Conservation (phyloP, 2,888 invertebrate species). For the Gonocerus acuteangulatus region DNA sequence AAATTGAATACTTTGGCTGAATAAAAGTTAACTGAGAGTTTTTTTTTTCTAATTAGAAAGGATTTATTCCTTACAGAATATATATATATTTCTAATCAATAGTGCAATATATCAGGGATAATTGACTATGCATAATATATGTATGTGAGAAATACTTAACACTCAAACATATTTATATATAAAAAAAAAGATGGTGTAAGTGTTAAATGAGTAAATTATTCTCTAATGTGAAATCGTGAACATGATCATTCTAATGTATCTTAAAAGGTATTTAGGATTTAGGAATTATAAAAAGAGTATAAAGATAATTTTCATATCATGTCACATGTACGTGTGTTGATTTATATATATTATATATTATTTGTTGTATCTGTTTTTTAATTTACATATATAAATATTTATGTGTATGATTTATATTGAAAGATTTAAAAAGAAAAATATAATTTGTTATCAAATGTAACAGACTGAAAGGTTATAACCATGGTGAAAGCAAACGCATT, state of each 20-base stretch:
- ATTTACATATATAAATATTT: conserved; percentile 11
- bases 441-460: conserved; percentile 26
- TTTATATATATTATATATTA: conserved; percentile 25
- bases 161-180: not conserved
- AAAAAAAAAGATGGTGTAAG: not conserved
- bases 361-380: conserved; percentile 22
- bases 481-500: conserved; percentile 15
- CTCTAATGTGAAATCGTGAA: not conserved
- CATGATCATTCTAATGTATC: conserved; percentile 14
- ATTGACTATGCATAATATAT: not conserved
- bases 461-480: conserved; percentile 19
- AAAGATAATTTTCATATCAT: conserved; percentile 18
- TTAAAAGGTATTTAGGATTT: conserved; percentile 10
- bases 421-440: conserved; percentile 7
- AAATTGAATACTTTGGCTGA: conserved; percentile 23
- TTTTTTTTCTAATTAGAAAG: not conserved
- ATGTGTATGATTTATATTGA: conserved; percentile 24
- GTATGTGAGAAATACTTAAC: not conserved
- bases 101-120: conserved; percentile 16
- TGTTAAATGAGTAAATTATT: not conserved
- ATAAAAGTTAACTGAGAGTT: conserved; percentile 20
- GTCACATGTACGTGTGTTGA: conserved; percentile 16
- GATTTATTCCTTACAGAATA: conserved; percentile 1
- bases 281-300: not conserved
- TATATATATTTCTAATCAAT: conserved; percentile 10